Evolutionary conservation across 2,113 vertebrate species (phyloP).

Genomic region (Megaleporinus macrocephalus): DNA sequence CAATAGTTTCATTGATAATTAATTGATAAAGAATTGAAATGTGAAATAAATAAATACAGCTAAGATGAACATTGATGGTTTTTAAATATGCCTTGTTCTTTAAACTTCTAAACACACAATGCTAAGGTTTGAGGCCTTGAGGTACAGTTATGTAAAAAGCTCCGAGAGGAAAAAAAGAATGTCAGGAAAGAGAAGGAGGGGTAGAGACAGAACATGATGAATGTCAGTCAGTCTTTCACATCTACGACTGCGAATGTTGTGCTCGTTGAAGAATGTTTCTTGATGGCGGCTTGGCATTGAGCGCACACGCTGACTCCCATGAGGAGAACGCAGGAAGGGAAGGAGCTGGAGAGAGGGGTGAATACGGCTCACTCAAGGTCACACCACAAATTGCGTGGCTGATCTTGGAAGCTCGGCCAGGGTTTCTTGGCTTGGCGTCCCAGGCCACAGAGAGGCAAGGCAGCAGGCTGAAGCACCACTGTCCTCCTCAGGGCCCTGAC

Average conservation of each 20-base stretch:
- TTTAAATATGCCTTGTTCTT: not conserved
- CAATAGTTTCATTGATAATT: too few relatives aligned
- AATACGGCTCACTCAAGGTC: constrained; percentile 67
- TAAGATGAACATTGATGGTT: not conserved
- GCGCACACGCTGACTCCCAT: not conserved
- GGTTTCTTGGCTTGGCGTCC: constrained; percentile 61
- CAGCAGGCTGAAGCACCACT: constrained; percentile 57
- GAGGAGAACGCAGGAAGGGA: constrained; percentile 18
- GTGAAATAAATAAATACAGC: not conserved
- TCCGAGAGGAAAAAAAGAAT: constrained; percentile 55
- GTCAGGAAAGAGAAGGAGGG: constrained; percentile 40
- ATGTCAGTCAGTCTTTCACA: constrained; percentile 26
- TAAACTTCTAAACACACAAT: not conserved
- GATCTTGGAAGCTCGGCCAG: constrained; percentile 59
- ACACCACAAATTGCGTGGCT: constrained; percentile 64
- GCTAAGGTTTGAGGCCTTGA: not conserved
- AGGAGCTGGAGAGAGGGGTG: constrained; percentile 25
- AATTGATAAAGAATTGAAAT: not conserved
- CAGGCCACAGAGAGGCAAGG: constrained; percentile 61
- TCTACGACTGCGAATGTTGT: not conserved
- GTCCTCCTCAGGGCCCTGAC: constrained; percentile 57
- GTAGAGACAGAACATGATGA: constrained; percentile 41
- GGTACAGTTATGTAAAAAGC: not conserved
- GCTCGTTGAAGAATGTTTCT: constrained; percentile 6
- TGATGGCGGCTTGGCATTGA: constrained; percentile 20